Conservation (phyloP, 2,797 vertebrate species). For the Sebastes nivosus region DNA sequence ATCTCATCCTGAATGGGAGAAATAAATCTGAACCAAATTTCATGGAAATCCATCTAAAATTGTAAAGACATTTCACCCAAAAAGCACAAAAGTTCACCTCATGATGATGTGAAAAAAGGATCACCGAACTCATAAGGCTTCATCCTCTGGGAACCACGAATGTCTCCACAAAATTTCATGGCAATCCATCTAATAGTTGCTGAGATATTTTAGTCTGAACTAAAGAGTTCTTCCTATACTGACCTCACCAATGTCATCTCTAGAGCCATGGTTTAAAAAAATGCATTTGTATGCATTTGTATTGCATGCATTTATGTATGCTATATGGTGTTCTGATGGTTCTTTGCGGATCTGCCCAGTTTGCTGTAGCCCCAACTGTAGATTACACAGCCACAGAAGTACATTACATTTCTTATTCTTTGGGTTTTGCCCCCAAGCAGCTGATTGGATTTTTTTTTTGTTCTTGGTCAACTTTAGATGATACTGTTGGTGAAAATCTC, state of each 20-base stretch:
- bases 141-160: neutral
- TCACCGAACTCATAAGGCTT: neutral
- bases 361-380: neutral
- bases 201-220: neutral
- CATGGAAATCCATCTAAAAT: too few species aligned
- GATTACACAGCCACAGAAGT: neutral
- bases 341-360: neutral
- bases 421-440: neutral
- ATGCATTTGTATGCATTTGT: neutral
- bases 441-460: neutral
- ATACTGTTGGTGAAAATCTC: neutral
- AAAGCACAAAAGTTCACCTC: too few species aligned
- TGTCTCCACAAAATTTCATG: neutral
- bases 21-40: too few species aligned
- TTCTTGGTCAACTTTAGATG: neutral
- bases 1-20: too few species aligned
- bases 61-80: rapidly evolving
- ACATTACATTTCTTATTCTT: neutral
- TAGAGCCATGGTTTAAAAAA: neutral
- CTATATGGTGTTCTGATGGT: neutral
- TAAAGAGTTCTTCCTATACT: neutral
- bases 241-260: neutral
- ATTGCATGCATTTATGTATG: neutral
- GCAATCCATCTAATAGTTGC: neutral
- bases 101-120: too few species aligned